Base-by-base conservation (phyloP, 2,113 vertebrate species). In the Cavia porcellus region DNA sequence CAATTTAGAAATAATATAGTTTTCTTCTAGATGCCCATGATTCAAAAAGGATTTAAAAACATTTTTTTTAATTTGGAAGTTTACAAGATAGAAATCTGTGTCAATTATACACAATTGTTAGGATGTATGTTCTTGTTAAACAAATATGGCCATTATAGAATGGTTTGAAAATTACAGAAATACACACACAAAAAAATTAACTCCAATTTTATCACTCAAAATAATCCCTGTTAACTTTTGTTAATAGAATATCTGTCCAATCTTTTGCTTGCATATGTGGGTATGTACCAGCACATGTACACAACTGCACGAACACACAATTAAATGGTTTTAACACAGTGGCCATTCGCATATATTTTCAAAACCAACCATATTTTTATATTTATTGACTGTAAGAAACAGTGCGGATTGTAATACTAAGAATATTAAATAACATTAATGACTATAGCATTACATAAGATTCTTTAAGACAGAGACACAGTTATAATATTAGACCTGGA, bases 171-270 rank as follows among this genome's bases (percentile, higher is more conserved):
- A 86, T 91, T 61, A 94, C 0, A 89, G 25, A 94, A 87, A 96
- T 89, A 50, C 19, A 92, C 5, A 52, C 75, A 94, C 35, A 84
- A 90, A 86, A 85, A 96, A 86, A 74, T 79, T 90, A 79, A 89
- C 13, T 59, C 32, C 9, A 72, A 1, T 62, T 52, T 92, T 77
- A 92, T 17, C 61, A 77, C n/a, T 38, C 32, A 75, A 87, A 19
- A 81, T 89, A 70, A 77, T 70, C 6, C 24, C 42, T 55, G 0
- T 75, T 86, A 74, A 87, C 11, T 35, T 80, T 47, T 86, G 14
- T 83, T 50, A 55, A 19, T 30, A 81, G 13, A 84, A 28, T 88
- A 75, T 30, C 50, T n/a, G 42, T 55, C 50, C 55, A 4, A 42
- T 86, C 52, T 85, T 55, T 52, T 62, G 3, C 14, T 50, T 79